These are phyloP conservation scores for Microplitis deprimator DNA, from an alignment of 2,888 invertebrate genomes.

Conservation along the genomic window DNA sequence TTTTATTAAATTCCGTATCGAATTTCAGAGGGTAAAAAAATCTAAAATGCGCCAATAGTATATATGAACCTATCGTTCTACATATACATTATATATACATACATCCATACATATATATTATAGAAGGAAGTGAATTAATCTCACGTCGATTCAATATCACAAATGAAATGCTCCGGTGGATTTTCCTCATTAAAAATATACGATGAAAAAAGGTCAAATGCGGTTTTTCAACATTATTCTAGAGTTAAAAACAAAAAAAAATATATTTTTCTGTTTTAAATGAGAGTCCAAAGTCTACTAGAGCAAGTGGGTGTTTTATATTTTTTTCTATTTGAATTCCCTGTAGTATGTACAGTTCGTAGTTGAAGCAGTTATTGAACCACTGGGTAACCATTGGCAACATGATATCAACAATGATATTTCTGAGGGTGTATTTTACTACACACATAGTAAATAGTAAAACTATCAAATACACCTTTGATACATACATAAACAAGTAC, in stretches of 20 bases:
- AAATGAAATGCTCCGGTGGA: not conserved
- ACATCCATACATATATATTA: not conserved
- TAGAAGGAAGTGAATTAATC: not conserved
- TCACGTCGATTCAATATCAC: conserved; percentile 17
- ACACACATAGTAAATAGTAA: not conserved
- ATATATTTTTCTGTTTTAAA: not conserved
- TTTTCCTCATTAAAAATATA: conserved; percentile 15
- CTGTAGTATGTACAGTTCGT: conserved; percentile 48
- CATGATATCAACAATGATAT: conserved; percentile 59
- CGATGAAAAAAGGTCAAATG: conserved; percentile 1
- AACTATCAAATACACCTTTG: not conserved
- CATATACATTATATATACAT: not conserved
- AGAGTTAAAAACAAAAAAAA: not conserved
- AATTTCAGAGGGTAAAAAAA: conserved; percentile 12
- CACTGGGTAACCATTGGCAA: conserved; percentile 61
- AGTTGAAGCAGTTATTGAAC: not conserved
- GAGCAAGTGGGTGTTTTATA: not conserved
- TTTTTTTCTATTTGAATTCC: conserved; percentile 44
- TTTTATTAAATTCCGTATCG: conserved; percentile 37
- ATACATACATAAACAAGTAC: not conserved
- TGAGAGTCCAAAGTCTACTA: not conserved
- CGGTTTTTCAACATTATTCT: not conserved
- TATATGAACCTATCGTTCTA: not conserved
- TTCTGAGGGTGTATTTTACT: conserved; percentile 7
- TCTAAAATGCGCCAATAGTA: not conserved